Evolutionary conservation across 2,797 vertebrate species (phyloP).

Genomic region (Tauraco hartlaubi): DNA sequence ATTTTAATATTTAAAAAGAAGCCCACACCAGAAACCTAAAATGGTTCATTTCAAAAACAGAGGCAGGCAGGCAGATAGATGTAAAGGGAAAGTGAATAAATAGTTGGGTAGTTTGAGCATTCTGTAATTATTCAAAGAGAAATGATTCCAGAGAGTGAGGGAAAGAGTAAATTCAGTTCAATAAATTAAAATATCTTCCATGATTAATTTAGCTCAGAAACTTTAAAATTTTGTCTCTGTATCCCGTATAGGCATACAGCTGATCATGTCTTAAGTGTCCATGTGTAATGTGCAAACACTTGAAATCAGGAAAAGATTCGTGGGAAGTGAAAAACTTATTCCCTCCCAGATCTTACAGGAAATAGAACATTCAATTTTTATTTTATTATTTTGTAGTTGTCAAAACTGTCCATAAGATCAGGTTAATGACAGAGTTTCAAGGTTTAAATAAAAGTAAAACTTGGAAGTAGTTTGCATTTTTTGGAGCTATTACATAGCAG

Average conservation of each 20-base stretch:
- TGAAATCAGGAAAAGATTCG: neutral
- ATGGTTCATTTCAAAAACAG: neutral
- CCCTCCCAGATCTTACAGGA: neutral
- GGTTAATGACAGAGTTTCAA: neutral
- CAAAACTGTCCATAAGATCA: neutral
- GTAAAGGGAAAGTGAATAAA: neutral
- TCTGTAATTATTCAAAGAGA: neutral
- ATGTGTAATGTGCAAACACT: neutral
- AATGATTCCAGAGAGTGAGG: neutral
- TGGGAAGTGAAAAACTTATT: neutral
- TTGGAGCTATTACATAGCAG: rapidly evolving
- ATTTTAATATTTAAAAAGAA: neutral
- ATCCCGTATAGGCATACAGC: neutral
- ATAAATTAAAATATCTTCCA: neutral
- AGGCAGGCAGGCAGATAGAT: neutral
- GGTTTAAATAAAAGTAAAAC: neutral
- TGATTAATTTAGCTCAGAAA: neutral
- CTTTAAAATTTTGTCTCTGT: neutral
- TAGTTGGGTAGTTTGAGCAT: neutral
- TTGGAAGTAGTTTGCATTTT: neutral
- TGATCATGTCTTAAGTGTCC: neutral
- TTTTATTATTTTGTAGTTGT: neutral
- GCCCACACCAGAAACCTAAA: neutral
- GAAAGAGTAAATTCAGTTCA: neutral
- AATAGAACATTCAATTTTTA: neutral